Base-by-base conservation (phyloP, 2,113 vertebrate genomes). In the Myxocyprinus asiaticus region DNA sequence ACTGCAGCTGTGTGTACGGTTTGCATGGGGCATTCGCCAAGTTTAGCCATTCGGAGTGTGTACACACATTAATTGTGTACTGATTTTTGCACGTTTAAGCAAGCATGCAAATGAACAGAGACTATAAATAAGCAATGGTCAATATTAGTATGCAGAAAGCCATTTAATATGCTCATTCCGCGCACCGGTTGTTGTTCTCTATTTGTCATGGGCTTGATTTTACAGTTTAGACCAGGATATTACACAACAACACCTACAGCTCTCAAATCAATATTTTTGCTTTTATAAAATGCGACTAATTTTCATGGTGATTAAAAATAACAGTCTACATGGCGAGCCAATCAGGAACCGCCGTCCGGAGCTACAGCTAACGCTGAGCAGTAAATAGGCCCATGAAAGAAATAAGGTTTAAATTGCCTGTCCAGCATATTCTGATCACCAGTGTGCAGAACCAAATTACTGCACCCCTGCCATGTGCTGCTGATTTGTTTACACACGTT, bases 301-400 rank as follows among this genome's bases (percentile, higher is more conserved):
- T 62, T 58, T 6, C 6, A 4, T 50, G 58, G 50, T 48, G 11
- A 42, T 53, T 63, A 48, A 48, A 62, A 74, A 74, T 44, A 76
- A 76, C 48, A 53, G 48, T 9, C 33, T 65, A 7, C 4, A 65
- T 65, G 59, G 15, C 73, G 65, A 64, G 48, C 62, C 61, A 48
- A 63, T 62, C 15, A 65, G 61, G 61, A 76, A 65, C 73, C 53
- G 45, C 47, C 59, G 47, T 48, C 7, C 71, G 42, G 61, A 45
- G 73, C 73, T 76, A 63, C 9, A 76, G 72, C 22, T 76, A 75
- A 76, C 73, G 61, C 61, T 17, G 22, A 64, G 73, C 73, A 64
- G 61, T 76, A 76, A 65, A 65, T 59, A 76, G 73, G 73, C 73
- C 73, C 61, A 10, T 53, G 51, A 76, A n/a, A 53, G 73, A 76